Evolutionary conservation across 2,797 vertebrate species (phyloP), one percentile per base, ranked within the genome.

Genomic region (Eremophila alpestris): DNA sequence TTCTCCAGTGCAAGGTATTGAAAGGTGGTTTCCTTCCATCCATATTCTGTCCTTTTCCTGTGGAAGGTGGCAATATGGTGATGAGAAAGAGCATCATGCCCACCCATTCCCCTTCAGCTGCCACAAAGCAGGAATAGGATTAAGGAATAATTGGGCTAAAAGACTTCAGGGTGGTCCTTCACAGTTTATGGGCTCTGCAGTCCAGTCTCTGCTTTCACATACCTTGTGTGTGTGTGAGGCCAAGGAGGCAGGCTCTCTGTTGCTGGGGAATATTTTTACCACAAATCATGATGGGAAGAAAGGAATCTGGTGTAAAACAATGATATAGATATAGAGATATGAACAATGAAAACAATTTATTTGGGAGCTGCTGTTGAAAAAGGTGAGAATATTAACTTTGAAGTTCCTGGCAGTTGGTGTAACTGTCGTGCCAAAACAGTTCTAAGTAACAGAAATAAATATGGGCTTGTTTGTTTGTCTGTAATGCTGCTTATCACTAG

Each of bases 81-180:
- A 23, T 27, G 9, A 49, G 65, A 59, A 69, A 67, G 20, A 84
- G 10, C 16, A 70, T 5, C 16, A 13, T 27, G 21, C 13, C n/a
- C 15, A 34, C 9, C 7, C 36, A 10, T 22, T 71, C 7, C 10
- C 12, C 7, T 20, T 51, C 45, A 73, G 38, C 52, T 76, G 4
- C 29, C 38, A 63, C 40, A 17, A 4, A 0, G 1, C 3, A 5
- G 34, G 9, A 67, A 10, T 13, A 40, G 3, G 11, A 1, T 32
- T 59, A 58, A 58, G 51, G 40, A 65, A 67, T 36, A 15, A 75
- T 78, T 68, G 22, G 8, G 4, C 22, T 24, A 18, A 26, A 18
- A 26, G 5, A 29, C 9, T 43, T 75, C 1, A 2, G 48, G 14
- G 18, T 6, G 1, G 17, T 22, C 19, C 3, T 0, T 48, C 4